Evolutionary conservation across 2,113 vertebrate genomes (phyloP).

Genomic region (Poeciliopsis occidentalis): DNA sequence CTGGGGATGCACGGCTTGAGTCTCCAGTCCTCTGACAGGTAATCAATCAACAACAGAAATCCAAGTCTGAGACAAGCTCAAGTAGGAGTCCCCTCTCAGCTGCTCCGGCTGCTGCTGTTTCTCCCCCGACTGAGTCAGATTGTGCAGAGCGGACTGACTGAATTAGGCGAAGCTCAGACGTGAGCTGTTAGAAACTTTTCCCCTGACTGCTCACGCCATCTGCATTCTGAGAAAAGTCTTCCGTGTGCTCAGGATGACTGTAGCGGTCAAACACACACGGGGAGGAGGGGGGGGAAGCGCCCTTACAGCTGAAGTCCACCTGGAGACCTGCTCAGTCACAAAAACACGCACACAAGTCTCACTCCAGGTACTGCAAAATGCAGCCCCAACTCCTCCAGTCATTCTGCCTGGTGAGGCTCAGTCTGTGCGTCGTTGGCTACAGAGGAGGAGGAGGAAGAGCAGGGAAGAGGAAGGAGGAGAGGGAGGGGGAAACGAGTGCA

Average conservation of each 20-base stretch:
- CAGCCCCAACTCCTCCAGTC: constrained; percentile 47
- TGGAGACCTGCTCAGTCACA: constrained; percentile 47
- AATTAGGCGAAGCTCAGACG: constrained; percentile 37
- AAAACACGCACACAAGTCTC: constrained; percentile 16
- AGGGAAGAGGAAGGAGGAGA: constrained; percentile 12
- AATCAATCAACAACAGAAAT: constrained; percentile 50
- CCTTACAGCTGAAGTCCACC: constrained; percentile 52
- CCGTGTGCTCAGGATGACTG: constrained; percentile 48
- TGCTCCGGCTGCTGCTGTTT: constrained; percentile 26
- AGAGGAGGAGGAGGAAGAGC: constrained; percentile 27
- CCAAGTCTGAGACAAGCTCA: constrained; percentile 29
- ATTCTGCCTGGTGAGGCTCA: constrained; percentile 47
- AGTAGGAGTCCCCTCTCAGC: constrained; percentile 42
- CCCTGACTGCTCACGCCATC: constrained; percentile 77
- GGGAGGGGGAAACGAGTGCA: constrained; percentile 19
- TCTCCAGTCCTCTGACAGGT: constrained; percentile 45
- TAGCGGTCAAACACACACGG: constrained; percentile 57
- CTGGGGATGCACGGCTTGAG: constrained; percentile 16
- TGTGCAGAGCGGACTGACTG: constrained; percentile 26
- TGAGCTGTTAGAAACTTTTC: constrained; percentile 73
- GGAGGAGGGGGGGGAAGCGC: not conserved
- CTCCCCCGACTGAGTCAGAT: constrained; percentile 20
- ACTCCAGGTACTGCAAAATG: constrained; percentile 21
- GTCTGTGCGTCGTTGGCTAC: constrained; percentile 33
- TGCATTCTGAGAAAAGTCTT: constrained; percentile 65